Conservation (phyloP, 53 echinoderm and acorn worm genomes). For the Luidia sarsii region DNA sequence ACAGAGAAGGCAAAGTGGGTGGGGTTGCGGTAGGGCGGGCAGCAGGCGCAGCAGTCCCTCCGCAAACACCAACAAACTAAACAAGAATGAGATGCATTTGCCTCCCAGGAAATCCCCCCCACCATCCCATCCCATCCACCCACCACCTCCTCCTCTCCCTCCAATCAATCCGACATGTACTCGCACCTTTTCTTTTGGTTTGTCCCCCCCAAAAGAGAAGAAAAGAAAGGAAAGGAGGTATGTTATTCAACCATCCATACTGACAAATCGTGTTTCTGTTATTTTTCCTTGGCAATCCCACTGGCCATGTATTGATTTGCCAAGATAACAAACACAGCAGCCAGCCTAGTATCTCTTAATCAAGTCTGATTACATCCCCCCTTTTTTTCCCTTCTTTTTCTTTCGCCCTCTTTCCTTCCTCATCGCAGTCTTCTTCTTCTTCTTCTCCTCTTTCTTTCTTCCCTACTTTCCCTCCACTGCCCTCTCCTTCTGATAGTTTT, state of each 20-base stretch:
- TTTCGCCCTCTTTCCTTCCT: not conserved
- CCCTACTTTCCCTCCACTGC: not conserved
- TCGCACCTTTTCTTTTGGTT: no score
- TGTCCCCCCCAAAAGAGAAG: no score
- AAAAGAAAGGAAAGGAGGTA: conserved; percentile 19
- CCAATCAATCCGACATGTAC: no score
- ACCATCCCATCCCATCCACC: no score
- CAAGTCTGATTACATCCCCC: conserved; percentile 42
- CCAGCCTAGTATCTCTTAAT: conserved; percentile 46
- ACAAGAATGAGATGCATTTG: no score
- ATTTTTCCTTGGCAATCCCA: conserved; percentile 7
- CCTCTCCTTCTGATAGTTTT: conserved; percentile 21
- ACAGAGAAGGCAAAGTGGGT: no score
- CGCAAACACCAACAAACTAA: no score
- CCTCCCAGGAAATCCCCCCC: no score
- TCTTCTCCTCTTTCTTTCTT: not conserved
- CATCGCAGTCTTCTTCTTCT: no score
- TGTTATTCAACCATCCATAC: conserved; percentile 25
- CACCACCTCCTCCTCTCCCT: no score
- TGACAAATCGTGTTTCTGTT: conserved; percentile 2
- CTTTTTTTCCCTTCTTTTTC: not conserved
- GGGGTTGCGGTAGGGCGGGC: no score
- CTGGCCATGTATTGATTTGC: conserved; percentile 44
- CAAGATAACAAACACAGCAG: conserved; percentile 54
- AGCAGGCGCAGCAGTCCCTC: no score